Percentiles rank a stretch among this genome's conserved stretches.
Evolutionary conservation across 64 coral and sea anemone genomes (phyloP).

Genomic region (Trachythela sp.): DNA sequence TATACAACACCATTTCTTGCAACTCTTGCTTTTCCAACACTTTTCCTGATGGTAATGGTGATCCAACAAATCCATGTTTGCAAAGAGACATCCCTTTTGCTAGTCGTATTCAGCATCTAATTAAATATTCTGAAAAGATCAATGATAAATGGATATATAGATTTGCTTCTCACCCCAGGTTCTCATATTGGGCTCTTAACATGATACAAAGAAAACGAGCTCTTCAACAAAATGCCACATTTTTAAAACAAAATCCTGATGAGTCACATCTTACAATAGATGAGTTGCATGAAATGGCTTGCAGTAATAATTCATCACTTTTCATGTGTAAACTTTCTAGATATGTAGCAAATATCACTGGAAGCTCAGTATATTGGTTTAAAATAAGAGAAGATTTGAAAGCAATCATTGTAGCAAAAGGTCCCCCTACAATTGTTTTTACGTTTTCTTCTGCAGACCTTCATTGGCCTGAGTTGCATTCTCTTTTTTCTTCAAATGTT

Average conservation of each 20-base stretch:
- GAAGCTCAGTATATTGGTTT: not conserved
- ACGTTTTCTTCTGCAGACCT: conserved; percentile 7
- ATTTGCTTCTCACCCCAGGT: not conserved
- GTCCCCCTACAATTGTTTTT: not conserved
- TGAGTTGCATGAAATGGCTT: conserved; percentile 13
- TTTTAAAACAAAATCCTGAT: not conserved
- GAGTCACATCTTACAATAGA: not conserved
- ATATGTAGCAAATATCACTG: conserved; percentile 2
- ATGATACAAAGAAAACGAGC: not conserved
- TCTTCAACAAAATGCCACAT: conserved; percentile 5
- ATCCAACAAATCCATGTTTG: no score
- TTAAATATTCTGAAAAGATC: not conserved
- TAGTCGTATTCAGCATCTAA: conserved; percentile 6
- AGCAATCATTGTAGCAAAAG: not conserved
- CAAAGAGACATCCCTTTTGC: not conserved
- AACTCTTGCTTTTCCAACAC: conserved; percentile 4
- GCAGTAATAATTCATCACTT: not conserved
- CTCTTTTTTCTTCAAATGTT: no score
- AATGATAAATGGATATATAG: no score
- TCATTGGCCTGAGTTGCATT: no score
- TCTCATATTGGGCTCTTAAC: not conserved
- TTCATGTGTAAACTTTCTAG: not conserved
- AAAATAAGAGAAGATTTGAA: conserved; percentile 10
- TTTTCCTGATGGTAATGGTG: not conserved
- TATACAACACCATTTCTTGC: not conserved